Percentiles rank a stretch among this genome's conserved stretches.
Evolutionary conservation across 2,113 vertebrate genomes (phyloP).

Genomic region (Grus americana): DNA sequence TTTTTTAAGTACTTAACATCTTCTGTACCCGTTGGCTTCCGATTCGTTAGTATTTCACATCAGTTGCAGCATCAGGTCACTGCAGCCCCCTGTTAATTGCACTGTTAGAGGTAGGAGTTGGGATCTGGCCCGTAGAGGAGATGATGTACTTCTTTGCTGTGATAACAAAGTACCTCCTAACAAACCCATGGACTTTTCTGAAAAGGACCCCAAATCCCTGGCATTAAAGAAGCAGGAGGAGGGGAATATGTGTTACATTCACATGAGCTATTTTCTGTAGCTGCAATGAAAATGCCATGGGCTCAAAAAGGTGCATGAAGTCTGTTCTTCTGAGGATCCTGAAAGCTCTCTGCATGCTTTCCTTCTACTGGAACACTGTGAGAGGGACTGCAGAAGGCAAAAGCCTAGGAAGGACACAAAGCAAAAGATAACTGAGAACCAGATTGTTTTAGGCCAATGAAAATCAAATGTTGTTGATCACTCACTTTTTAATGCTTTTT

Average conservation of each 20-base stretch:
- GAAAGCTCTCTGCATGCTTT: neutral
- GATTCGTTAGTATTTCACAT: neutral
- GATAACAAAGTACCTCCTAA: neutral
- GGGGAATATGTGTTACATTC: neutral
- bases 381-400: neutral
- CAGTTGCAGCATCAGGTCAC: neutral
- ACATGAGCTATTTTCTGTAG: neutral
- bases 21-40: neutral
- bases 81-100: neutral
- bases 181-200: neutral
- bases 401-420: neutral
- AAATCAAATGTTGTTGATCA: neutral
- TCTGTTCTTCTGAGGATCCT: neutral
- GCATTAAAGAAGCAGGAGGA: neutral
- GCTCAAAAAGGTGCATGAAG: neutral
- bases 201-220: neutral
- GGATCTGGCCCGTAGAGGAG: neutral
- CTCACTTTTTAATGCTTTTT: neutral
- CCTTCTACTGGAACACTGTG: neutral
- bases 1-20: neutral
- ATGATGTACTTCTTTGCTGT: neutral
- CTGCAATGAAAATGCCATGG: neutral
- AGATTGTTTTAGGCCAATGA: neutral
- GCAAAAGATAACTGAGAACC: neutral
- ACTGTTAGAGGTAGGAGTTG: neutral